Conservation (phyloP, 2,797 vertebrate species). For the Typhlichthys subterraneus region DNA sequence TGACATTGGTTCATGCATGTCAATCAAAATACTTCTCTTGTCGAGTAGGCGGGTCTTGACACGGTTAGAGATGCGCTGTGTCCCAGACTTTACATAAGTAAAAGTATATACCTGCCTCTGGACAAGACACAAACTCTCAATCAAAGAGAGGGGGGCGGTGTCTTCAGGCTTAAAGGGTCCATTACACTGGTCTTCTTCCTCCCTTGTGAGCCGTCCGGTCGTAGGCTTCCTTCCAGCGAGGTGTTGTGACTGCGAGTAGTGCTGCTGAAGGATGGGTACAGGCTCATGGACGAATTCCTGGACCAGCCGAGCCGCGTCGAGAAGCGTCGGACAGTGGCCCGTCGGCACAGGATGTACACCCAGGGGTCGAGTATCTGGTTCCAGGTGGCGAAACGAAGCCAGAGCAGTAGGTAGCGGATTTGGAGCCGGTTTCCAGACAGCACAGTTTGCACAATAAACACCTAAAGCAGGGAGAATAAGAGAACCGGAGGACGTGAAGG, state of each 20-base stretch:
- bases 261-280: constrained; percentile 69
- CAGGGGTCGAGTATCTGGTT: constrained; percentile 98
- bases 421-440: constrained; percentile 50
- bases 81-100: no score
- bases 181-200: constrained; percentile 8
- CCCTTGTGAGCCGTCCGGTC: not conserved
- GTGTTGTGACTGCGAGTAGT: constrained; percentile 73
- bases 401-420: constrained; percentile 77
- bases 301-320: constrained; percentile 77
- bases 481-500: constrained; percentile 1
- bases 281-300: constrained; percentile 72
- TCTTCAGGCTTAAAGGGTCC: not conserved
- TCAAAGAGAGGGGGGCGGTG: constrained; percentile 2
- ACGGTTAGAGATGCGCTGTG: no score
- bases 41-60: no score
- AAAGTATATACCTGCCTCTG: no score
- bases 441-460: constrained; percentile 85
- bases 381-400: constrained; percentile 90
- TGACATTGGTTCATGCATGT: no score
- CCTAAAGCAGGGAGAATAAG: constrained; percentile 62
- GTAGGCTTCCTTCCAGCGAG: constrained; percentile 15
- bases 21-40: no score
- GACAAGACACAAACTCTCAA: not conserved
- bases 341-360: constrained; percentile 95
- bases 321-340: constrained; percentile 83